Percentiles rank a stretch among this genome's conserved stretches.
These are phyloP conservation scores for Pseudochaenichthys georgianus DNA, from an alignment of 2,797 vertebrate genomes.

Conservation along the genomic window DNA sequence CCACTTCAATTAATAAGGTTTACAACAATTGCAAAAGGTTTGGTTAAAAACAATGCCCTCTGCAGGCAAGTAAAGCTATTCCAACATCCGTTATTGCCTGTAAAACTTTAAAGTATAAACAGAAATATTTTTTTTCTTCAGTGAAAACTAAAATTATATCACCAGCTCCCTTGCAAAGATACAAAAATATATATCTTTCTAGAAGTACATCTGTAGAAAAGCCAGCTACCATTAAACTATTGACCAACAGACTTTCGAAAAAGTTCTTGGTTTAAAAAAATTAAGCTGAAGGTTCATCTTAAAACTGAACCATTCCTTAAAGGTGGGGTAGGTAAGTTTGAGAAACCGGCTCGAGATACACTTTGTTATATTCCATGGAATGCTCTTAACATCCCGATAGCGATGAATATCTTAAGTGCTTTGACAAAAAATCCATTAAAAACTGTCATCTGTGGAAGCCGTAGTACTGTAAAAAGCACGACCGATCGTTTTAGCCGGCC, in stretches of 20 bases:
- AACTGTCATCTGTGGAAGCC: too few relatives aligned
- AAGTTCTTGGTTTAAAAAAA: constrained; percentile 20
- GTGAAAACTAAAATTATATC: constrained; percentile 47
- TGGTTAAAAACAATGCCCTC: constrained; percentile 22
- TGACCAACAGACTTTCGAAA: constrained; percentile 18
- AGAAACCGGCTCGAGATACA: too few relatives aligned
- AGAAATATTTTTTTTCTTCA: constrained; percentile 27
- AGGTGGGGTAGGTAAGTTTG: too few relatives aligned
- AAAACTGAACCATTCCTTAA: constrained; percentile 26
- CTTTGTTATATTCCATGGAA: too few relatives aligned
- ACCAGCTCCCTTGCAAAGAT: constrained; percentile 42
- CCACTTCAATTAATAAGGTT: background rate
- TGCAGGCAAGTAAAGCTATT: constrained; percentile 58
- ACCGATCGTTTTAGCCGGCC: too few relatives aligned
- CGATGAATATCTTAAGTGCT: too few relatives aligned
- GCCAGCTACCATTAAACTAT: constrained; percentile 26
- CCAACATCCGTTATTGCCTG: constrained; percentile 22
- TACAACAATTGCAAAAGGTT: constrained; percentile 14
- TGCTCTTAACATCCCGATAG: too few relatives aligned
- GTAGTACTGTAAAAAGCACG: too few relatives aligned
- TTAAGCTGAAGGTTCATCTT: constrained; percentile 18
- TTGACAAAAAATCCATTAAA: too few relatives aligned
- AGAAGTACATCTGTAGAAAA: constrained; percentile 66
- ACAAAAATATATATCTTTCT: constrained; percentile 67
- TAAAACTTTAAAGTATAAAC: constrained; percentile 29